Base-by-base conservation (phyloP, 2,797 vertebrate species). In the Pseudochirops corinnae region DNA sequence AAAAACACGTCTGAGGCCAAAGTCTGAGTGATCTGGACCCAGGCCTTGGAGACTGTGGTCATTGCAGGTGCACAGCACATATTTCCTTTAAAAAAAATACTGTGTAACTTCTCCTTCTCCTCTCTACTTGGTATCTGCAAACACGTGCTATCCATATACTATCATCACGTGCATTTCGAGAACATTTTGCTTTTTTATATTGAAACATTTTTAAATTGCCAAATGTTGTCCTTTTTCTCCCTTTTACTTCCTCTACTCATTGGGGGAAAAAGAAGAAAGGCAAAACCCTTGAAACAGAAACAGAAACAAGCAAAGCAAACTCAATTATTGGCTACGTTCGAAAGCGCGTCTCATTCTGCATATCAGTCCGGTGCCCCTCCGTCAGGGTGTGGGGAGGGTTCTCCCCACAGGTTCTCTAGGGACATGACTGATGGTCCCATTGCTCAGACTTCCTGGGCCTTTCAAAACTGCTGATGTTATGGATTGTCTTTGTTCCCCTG, bases 31-130 rank as follows among this genome's bases (percentile, higher is more conserved):
- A 24, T 56, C 12, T 1, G 87, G n/a, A 53, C 53, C 90, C 57
- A 94, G 50, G 29, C 21, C 62, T 93, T 56, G 0, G 93, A 94
- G 74, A 39, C 62, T 93, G 96, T 94, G 95, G 91, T 74, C 95
- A 95, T 55, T 92, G 62, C 55, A 87, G 87, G 53, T n/a, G 87
- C 26, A 55, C 56, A 91, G 29, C 26, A n/a, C 39, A 91, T 0
- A 0, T 56, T 26, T 58, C 95, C 56, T 57, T 13, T 31, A 90
- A 58, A 39, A 39, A 93, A 96, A 93, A 92, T 93, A 67, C 91
- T 39, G 94, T 93, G 74, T 93, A 94, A 31, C 87, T 55, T 94
- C 33, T 0, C 93, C 93, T 97, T 96, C 50, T 94, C 24, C 57
- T 56, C 0, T 0, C 58, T 4, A 62, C 46, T 91, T 90, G 39